A percentile compares a stretch with the other conserved stretches of the same genome.
Conservation (phyloP, 2,888 invertebrate genomes). For the Microchrysa polita region DNA sequence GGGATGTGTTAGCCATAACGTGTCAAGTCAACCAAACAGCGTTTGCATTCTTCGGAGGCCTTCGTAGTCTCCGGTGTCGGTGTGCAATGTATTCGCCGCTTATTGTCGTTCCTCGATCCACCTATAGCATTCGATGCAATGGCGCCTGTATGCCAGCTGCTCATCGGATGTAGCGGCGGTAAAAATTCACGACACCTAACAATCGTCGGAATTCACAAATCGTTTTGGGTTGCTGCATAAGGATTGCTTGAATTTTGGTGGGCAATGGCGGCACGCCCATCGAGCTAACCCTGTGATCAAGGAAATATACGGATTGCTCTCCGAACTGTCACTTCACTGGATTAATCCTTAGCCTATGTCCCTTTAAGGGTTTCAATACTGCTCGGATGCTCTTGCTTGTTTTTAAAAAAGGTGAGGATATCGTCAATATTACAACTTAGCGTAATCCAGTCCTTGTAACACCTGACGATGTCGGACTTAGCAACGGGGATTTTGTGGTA, state of each 20-base stretch:
- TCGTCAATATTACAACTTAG: slow-evolving; percentile 6
- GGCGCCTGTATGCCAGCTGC: not conserved
- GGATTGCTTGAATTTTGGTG: not conserved
- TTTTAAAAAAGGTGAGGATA: not conserved
- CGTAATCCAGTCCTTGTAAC: not conserved
- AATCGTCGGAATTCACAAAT: not conserved
- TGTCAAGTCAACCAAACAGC: not conserved
- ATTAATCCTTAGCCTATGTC: not conserved
- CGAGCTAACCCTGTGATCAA: not conserved
- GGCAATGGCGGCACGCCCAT: not conserved
- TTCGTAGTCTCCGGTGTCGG: not conserved
- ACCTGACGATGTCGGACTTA: no score
- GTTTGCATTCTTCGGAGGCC: not conserved
- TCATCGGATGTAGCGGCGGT: not conserved
- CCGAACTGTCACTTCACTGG: not conserved
- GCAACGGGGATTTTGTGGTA: slow-evolving; percentile 9
- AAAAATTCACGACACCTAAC: not conserved
- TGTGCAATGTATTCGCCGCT: not conserved
- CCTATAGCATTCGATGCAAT: not conserved
- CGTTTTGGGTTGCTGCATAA: not conserved
- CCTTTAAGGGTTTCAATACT: not conserved
- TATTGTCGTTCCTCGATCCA: not conserved
- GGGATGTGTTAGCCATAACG: not conserved
- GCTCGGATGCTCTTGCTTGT: not conserved
- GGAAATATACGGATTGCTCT: no score